phyloP scores from a whole-genome alignment of 2,113 vertebrate species.

The Indicator indicator region DNA sequence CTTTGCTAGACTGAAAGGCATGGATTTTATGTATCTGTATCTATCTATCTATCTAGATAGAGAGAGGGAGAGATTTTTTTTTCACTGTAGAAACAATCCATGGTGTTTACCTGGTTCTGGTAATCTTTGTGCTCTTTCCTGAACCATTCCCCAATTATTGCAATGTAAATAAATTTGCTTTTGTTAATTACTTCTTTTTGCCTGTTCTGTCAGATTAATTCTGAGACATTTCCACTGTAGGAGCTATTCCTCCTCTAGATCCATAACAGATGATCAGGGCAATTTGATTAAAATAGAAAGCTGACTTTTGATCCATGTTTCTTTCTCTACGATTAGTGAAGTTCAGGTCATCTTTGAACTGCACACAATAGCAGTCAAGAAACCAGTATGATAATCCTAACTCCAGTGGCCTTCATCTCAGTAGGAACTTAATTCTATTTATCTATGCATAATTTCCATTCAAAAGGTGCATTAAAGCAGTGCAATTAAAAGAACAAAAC shows the following conservation, averaged over 20 bases:
- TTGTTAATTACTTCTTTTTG: slow-evolving; percentile 52
- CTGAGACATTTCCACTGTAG: slow-evolving; percentile 36
- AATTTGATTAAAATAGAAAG: slow-evolving; percentile 33
- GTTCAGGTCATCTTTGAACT: slow-evolving; percentile 16
- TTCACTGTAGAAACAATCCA: slow-evolving; percentile 12
- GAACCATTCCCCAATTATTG: slow-evolving; percentile 6
- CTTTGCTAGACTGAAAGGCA: background rate
- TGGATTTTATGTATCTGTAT: background rate
- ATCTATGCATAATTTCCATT: background rate
- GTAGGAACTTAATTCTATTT: background rate
- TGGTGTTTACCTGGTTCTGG: background rate
- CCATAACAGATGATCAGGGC: background rate
- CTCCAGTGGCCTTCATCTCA: background rate
- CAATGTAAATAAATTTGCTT: slow-evolving; percentile 59
- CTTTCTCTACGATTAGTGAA: background rate
- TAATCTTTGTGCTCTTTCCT: background rate
- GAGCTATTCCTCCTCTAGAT: slow-evolving; percentile 7
- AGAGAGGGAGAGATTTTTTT: background rate
- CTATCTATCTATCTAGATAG: no score
- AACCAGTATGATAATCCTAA: background rate
- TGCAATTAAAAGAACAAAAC: background rate
- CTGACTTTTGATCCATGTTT: slow-evolving; percentile 14
- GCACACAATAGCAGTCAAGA: background rate
- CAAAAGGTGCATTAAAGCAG: background rate
- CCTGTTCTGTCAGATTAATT: slow-evolving; percentile 49